phyloP scores from a whole-genome alignment of 1,140 invertebrate species.

The Homarus americanus region DNA sequence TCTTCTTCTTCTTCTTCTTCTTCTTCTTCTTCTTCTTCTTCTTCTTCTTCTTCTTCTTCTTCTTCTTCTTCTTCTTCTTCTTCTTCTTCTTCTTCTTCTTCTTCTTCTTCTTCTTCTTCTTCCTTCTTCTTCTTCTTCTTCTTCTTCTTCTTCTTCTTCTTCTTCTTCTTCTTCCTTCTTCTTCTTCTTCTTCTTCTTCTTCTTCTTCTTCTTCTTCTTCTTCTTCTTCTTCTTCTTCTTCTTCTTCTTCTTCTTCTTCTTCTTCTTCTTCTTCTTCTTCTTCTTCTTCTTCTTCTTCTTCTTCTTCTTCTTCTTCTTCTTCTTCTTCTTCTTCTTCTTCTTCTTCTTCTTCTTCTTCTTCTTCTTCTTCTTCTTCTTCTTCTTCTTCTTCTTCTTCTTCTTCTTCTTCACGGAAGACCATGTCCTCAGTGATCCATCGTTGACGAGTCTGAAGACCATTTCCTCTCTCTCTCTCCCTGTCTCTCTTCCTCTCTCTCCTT shows the following conservation, averaged over 20 bases:
- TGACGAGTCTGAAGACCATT: too few species aligned
- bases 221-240: neutral
- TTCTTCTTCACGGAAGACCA: neutral
- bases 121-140: neutral
- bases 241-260: neutral
- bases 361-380: neutral
- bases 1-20: neutral
- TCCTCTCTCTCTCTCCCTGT: neutral
- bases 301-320: neutral
- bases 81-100: neutral
- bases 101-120: neutral
- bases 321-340: constrained; percentile 1
- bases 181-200: neutral
- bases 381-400: neutral
- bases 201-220: neutral
- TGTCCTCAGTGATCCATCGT: neutral
- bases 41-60: neutral
- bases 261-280: too few species aligned
- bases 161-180: neutral
- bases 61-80: neutral
- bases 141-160: neutral
- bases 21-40: neutral
- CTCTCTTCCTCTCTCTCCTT: neutral
- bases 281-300: too few species aligned
- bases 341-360: constrained; percentile 7